phyloP scores from a whole-genome alignment of 2,888 invertebrate genomes.

The Parnassius glacialis region DNA sequence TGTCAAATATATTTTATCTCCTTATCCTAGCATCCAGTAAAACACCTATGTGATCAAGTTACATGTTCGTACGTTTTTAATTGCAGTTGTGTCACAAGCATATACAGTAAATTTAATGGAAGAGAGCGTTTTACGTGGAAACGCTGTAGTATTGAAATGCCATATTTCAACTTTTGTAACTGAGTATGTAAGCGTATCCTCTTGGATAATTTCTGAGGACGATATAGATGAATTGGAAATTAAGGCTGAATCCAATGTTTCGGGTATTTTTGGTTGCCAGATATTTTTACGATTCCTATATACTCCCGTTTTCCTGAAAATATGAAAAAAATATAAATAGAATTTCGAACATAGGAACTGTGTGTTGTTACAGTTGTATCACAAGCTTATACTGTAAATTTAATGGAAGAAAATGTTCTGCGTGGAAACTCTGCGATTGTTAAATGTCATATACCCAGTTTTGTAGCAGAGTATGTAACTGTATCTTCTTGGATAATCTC shows the following conservation, averaged over 20 bases:
- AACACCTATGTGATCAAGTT: conserved; percentile 21
- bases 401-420: conserved; percentile 95
- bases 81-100: conserved; percentile 92
- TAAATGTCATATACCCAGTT: conserved; percentile 96
- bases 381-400: conserved; percentile 92
- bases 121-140: conserved; percentile 93
- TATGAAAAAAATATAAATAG: background rate
- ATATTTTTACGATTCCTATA: conserved; percentile 1
- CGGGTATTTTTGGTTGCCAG: conserved; percentile 51
- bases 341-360: background rate
- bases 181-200: conserved; percentile 92
- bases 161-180: conserved; percentile 96
- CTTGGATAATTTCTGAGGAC: conserved; percentile 91
- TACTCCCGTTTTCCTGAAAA: conserved; percentile 29
- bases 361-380: conserved; percentile 88
- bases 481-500: conserved; percentile 93
- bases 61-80: conserved; percentile 40
- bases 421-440: conserved; percentile 94
- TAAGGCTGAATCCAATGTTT: conserved; percentile 61
- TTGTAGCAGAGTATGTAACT: conserved; percentile 93
- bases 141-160: conserved; percentile 94
- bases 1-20: conserved; percentile 10
- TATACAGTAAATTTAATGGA: conserved; percentile 95
- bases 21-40: conserved; percentile 15
- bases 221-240: conserved; percentile 72